These are phyloP conservation scores for Thalassophryne amazonica DNA, from an alignment of 2,797 vertebrate species.

Conservation along the genomic window DNA sequence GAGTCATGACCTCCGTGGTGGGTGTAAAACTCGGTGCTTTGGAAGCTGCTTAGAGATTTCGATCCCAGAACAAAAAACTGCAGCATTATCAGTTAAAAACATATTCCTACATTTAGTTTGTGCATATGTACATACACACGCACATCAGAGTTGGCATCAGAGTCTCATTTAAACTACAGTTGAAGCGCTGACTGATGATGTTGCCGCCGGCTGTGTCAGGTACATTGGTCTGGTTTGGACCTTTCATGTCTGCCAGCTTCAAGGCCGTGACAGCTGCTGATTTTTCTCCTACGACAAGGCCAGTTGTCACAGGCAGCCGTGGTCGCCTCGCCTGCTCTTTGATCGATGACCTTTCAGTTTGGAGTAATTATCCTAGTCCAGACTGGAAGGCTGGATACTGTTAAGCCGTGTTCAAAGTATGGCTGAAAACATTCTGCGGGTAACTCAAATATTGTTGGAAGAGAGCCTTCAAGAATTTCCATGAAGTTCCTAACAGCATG, in stretches of 20 bases:
- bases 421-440: neutral
- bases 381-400: conserved; percentile 28
- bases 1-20: too few species aligned
- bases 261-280: conserved; percentile 57
- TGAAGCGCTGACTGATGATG: conserved; percentile 41
- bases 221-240: conserved; percentile 17
- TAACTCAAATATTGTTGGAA: too few species aligned
- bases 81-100: too few species aligned
- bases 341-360: conserved; percentile 72
- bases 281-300: conserved; percentile 46
- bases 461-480: too few species aligned
- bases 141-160: too few species aligned
- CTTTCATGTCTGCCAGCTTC: conserved; percentile 64
- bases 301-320: conserved; percentile 50
- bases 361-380: conserved; percentile 61
- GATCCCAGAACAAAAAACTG: too few species aligned
- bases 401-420: conserved; percentile 3
- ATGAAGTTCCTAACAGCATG: too few species aligned
- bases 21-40: too few species aligned
- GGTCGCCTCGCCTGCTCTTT: conserved; percentile 60
- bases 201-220: conserved; percentile 31
- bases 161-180: conserved; percentile 24
- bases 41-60: too few species aligned
- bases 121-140: too few species aligned
- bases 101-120: too few species aligned